These are phyloP conservation scores for Hypothenemus hampei DNA, from an alignment of 1,140 invertebrate genomes.

Conservation along the genomic window DNA sequence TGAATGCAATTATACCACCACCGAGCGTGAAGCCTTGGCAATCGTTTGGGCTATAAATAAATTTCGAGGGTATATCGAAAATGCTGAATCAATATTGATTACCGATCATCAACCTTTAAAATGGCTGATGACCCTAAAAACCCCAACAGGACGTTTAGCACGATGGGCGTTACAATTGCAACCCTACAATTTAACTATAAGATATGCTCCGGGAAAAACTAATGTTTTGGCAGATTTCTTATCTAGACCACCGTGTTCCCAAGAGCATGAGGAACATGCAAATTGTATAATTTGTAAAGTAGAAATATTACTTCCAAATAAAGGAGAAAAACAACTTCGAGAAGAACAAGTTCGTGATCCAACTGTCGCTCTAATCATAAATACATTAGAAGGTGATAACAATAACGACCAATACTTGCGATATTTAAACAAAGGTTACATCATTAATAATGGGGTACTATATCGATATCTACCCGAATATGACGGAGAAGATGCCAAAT, in stretches of 20 bases:
- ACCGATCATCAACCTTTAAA: conserved; percentile 35
- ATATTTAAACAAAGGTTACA: conserved; percentile 31
- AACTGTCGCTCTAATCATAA: conserved; percentile 20
- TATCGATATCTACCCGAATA: conserved; percentile 33
- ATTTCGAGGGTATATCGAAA: conserved; percentile 36
- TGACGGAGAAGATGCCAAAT: conserved; percentile 33
- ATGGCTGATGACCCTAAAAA: conserved; percentile 32
- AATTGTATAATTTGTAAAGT: too few species aligned
- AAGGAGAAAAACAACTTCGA: conserved; percentile 5
- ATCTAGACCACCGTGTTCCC: too few species aligned
- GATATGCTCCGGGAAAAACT: conserved; percentile 26
- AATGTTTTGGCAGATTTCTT: conserved; percentile 27
- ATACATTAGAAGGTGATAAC: conserved; percentile 13
- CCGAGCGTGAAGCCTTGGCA: conserved; percentile 42
- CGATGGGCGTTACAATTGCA: conserved; percentile 30
- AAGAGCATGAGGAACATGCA: too few species aligned
- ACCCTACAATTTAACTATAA: conserved; percentile 21
- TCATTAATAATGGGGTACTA: conserved; percentile 37
- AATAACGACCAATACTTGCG: conserved; percentile 26
- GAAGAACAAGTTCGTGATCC: conserved; percentile 24
- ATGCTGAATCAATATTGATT: conserved; percentile 38
- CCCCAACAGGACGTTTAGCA: conserved; percentile 35
- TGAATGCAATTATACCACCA: conserved; percentile 44
- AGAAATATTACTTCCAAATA: too few species aligned
- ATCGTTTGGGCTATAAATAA: conserved; percentile 43